These are phyloP conservation scores for Phrynocephalus versicolor DNA, from an alignment of 2,113 vertebrate species.

Conservation along the genomic window DNA sequence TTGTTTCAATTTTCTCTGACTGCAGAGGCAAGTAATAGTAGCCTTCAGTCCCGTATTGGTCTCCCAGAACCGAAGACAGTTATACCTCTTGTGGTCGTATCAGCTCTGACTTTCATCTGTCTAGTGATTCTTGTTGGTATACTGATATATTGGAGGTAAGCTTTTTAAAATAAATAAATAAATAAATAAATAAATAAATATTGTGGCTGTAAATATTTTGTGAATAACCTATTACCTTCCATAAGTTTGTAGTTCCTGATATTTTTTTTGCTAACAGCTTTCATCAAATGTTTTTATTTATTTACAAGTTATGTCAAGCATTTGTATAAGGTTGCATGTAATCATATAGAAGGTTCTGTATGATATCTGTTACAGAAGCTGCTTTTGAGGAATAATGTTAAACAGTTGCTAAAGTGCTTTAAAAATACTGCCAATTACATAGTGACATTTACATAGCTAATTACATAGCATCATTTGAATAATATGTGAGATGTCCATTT, in stretches of 20 bases:
- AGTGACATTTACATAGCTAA: neutral
- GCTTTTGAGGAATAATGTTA: neutral
- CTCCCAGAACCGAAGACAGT: slow-evolving; percentile 86
- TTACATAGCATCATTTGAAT: neutral
- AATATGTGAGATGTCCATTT: neutral
- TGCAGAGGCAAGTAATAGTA: slow-evolving; percentile 97
- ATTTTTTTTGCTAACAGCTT: neutral
- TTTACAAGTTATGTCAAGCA: neutral
- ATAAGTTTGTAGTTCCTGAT: neutral
- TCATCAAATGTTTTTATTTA: neutral
- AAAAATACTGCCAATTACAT: neutral
- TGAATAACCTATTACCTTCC: slow-evolving; percentile 15
- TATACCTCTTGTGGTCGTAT: slow-evolving; percentile 93
- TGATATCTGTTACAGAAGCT: neutral
- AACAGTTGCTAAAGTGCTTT: neutral
- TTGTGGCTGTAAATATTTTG: no score
- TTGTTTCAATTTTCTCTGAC: slow-evolving; percentile 77
- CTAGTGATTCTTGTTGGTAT: slow-evolving; percentile 92
- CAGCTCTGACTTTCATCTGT: slow-evolving; percentile 90
- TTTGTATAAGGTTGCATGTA: neutral
- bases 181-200: no score
- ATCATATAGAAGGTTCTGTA: neutral
- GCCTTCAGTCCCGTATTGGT: slow-evolving; percentile 93
- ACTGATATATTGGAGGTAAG: slow-evolving; percentile 98
- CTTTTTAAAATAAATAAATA: slow-evolving; percentile 13